Base-by-base conservation (phyloP, 2,797 vertebrate genomes). In the Spinibarbus caldwelli region DNA sequence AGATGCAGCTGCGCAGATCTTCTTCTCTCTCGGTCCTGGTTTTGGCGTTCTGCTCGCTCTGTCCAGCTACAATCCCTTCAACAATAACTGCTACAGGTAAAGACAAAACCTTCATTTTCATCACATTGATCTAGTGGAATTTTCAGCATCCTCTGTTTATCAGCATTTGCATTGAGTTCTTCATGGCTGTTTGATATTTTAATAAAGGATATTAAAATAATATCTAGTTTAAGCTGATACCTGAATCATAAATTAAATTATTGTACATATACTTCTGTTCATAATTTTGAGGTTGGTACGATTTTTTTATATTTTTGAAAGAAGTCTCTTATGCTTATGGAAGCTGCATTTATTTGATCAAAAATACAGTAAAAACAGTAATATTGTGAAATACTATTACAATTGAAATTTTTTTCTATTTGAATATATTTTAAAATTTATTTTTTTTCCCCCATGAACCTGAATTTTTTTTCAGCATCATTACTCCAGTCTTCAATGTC, bases 61-160 rank as follows among this genome's bases (percentile, higher is more conserved):
- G 41, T 97, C 97, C 91, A 98, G 97, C 90, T 98, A 98, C 93
- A 98, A 98, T 90, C 94, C 95, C 29, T 97, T 98, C 91, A 95
- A 95, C 89, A 98, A 98, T 92, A 98, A 98, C 93, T 98, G 97
- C 91, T 98, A 98, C 94, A 94, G 97, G 97, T 98, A 90, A 36
- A 66, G 31, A 12, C 29, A 57, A 36, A 79, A 11, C 73, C 11
- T 29, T 26, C 31, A 26, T 2, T 17, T 23, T 36, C 23, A 77
- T 26, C 14, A 38, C 9, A 10, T 1, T 21, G n/a, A 78, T 31
- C 57, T 12, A 45, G 31, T 38, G 21, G 73, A 54, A 26, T 38
- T 77, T 38, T n/a, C 4, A 38, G 12, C 21, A 15, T n/a, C 52
- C 23, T 73, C n/a, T 6, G 29, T 73, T 54, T 29, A 23, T 21